A percentile compares a stretch with the other conserved stretches of the same genome.
phyloP scores from a whole-genome alignment of 2,888 invertebrate species.

The Drosophila niveifrons region DNA sequence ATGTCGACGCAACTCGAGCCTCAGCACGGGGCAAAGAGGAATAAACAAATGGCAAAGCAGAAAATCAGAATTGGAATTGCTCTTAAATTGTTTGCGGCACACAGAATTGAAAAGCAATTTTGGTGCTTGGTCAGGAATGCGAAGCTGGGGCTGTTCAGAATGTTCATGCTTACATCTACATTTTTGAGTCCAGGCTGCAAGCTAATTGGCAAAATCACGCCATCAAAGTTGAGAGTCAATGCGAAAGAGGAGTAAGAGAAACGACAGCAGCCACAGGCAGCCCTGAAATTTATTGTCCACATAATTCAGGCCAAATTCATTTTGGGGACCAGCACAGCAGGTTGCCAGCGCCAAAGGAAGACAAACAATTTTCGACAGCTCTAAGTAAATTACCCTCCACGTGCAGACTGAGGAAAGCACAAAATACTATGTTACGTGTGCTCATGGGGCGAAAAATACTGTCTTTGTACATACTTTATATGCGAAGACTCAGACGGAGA shows the following conservation, averaged over 20 bases:
- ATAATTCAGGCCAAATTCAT: constrained; percentile 54
- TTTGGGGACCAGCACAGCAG: constrained; percentile 24
- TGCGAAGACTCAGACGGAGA: not conserved
- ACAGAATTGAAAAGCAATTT: constrained; percentile 45
- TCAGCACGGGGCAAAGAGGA: not conserved
- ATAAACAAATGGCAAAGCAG: constrained; percentile 9
- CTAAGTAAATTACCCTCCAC: constrained; percentile 44
- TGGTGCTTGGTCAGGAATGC: not conserved
- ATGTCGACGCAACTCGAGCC: constrained; percentile 2
- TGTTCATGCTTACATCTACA: not conserved
- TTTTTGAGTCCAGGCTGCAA: constrained; percentile 12
- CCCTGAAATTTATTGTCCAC: constrained; percentile 47
- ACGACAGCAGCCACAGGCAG: constrained; percentile 16
- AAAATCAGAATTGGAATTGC: constrained; percentile 30
- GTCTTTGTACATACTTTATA: not conserved
- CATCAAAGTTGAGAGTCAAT: constrained; percentile 1
- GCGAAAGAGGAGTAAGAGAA: not conserved
- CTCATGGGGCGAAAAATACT: not conserved
- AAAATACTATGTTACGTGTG: constrained; percentile 4
- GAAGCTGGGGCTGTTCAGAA: not conserved
- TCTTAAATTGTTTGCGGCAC: constrained; percentile 35
- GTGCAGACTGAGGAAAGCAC: constrained; percentile 10
- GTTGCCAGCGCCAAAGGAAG: not conserved
- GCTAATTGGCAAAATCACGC: constrained; percentile 56
- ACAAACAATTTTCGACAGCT: constrained; percentile 30